Base-by-base conservation (phyloP, 1,140 invertebrate genomes). In the Bathynomus jamesi region DNA sequence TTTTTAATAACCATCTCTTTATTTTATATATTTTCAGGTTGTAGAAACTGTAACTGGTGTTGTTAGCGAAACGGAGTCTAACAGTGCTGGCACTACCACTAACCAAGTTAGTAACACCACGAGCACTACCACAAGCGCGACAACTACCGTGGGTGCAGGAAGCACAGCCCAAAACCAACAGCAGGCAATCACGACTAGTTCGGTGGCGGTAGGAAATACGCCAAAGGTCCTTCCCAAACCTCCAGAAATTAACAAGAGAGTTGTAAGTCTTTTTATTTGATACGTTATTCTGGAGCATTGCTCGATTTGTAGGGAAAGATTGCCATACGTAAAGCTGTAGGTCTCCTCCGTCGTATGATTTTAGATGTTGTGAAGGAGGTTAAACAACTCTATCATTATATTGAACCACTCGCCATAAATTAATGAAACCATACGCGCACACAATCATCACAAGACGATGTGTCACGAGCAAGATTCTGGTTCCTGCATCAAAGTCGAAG, bases 31-130 rank as follows among this genome's bases (percentile, higher is more conserved):
- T 67, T 0, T 62, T 46, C 89, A 94, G 78, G 91, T 98, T 24
- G 93, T 98, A 62, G 95, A 98, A 82, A 94, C 91, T 0, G 89
- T 94, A 40, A 90, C 90, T 0, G 78, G 83, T 64, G 75, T 76
- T 28, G 75, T 76, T 83, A 75, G 76, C 78, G 61, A 69, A 25
- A 74, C 79, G 7, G 78, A 73, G n/a, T 61, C 78, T 25, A 60
- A 65, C 0, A 71, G 53, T n/a, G 60, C 70, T 17, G 31, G 31
- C n/a, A 27, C 64, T 2, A 28, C 66, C 11, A 25, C 71, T 27
- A 46, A 65, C n/a, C 28, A 68, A 63, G 29, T 69, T 32, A 27
- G 63, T n/a, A n/a, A 27, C 4, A 17, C 61, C 5, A 21, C 61
- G 7, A 60, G 21, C 11, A 5, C 7, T 7, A 53, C 71, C 21